Conservation (phyloP, 2,888 invertebrate species). For the Nezara viridula region DNA sequence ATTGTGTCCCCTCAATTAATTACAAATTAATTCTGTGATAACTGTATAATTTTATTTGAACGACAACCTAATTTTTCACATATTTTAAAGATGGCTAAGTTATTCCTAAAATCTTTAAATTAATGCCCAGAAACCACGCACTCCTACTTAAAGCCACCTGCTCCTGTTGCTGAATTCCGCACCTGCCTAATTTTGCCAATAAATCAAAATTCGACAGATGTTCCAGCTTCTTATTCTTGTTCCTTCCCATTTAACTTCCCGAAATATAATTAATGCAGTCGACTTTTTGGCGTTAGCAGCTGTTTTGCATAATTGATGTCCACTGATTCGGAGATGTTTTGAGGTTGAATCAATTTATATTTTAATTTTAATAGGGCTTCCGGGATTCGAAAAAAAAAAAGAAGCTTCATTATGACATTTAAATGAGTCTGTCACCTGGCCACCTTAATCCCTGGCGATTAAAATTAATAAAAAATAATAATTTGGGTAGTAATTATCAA, state of each 20-base stretch:
- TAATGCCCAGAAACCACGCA: neutral
- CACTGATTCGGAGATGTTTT: neutral
- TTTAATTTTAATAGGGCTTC: neutral
- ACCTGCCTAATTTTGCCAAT: conserved; percentile 25
- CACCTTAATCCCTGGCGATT: neutral
- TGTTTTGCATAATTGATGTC: conserved; percentile 2
- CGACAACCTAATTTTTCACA: neutral
- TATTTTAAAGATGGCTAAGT: neutral
- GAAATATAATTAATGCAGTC: neutral
- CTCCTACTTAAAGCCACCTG: neutral
- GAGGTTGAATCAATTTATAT: conserved; percentile 27
- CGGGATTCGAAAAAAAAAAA: neutral
- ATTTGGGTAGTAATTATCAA: neutral
- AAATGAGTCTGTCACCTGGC: neutral
- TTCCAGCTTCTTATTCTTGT: neutral
- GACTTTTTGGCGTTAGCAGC: neutral
- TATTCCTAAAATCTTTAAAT: conserved; percentile 3
- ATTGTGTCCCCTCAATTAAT: too few species aligned
- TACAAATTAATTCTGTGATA: too few species aligned
- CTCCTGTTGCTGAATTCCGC: neutral
- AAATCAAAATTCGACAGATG: neutral
- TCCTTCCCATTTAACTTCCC: neutral
- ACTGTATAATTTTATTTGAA: too few species aligned
- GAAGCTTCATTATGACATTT: neutral
- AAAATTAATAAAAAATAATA: too few species aligned